A percentile compares a stretch with the other conserved stretches of the same genome.
These are phyloP conservation scores for Lycia hirtaria DNA, from an alignment of 2,888 invertebrate species.

Conservation along the genomic window DNA sequence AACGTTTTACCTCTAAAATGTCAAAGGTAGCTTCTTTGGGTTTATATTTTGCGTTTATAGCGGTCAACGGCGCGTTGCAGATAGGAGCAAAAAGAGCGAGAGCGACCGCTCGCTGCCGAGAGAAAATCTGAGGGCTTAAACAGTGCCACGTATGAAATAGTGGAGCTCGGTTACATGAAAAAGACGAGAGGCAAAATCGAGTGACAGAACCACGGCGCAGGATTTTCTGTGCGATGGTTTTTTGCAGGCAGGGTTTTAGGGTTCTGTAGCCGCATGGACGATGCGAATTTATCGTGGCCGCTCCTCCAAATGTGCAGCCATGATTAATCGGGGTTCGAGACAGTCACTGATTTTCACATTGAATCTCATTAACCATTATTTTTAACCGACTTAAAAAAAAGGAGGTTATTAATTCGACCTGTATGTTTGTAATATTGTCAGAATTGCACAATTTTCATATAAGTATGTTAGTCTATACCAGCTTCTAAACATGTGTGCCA, in stretches of 20 bases:
- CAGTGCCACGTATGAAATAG: slow-evolving; percentile 84
- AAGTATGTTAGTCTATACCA: too few relatives aligned
- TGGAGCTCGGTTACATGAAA: slow-evolving; percentile 84
- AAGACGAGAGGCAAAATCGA: slow-evolving; percentile 84
- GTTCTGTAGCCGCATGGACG: slow-evolving; percentile 66
- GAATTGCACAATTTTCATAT: too few relatives aligned
- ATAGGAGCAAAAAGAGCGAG: slow-evolving; percentile 76
- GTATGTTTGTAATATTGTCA: too few relatives aligned
- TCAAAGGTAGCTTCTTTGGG: slow-evolving; percentile 83
- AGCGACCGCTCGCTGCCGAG: slow-evolving; percentile 74
- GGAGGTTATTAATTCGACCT: too few relatives aligned
- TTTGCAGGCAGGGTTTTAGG: slow-evolving; percentile 77
- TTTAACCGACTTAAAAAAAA: too few relatives aligned
- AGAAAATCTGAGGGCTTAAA: slow-evolving; percentile 85
- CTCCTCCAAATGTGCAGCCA: slow-evolving; percentile 65
- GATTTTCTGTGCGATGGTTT: slow-evolving; percentile 80
- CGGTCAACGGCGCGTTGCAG: slow-evolving; percentile 76
- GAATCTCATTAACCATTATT: slow-evolving; percentile 30
- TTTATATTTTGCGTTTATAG: slow-evolving; percentile 85
- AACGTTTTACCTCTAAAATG: slow-evolving; percentile 81
- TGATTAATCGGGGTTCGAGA: slow-evolving; percentile 71
- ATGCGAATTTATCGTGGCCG: slow-evolving; percentile 76
- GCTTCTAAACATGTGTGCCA: too few relatives aligned
- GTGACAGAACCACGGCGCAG: slow-evolving; percentile 81
- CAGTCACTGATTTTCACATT: slow-evolving; percentile 59